A percentile compares a stretch with the other conserved stretches of the same genome.
Conservation (phyloP, 2,888 invertebrate species). For the Conomelus anceps region DNA sequence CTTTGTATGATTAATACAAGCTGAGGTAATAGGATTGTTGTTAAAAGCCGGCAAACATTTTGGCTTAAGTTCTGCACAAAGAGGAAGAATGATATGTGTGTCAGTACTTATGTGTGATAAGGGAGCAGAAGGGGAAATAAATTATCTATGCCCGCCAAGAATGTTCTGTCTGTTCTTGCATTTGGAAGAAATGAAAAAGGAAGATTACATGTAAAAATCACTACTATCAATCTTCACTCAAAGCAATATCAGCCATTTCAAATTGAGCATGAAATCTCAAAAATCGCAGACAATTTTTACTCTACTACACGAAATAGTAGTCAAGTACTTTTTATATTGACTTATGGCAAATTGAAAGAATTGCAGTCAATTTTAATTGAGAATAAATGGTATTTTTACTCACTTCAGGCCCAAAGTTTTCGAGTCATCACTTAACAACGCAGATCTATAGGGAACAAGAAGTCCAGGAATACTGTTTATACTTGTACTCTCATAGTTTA, state of each 20-base stretch:
- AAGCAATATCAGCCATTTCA: neutral
- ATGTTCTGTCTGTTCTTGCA: neutral
- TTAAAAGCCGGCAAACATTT: neutral
- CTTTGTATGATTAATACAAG: neutral
- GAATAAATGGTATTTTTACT: no score
- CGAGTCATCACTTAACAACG: no score
- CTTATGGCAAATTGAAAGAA: no score
- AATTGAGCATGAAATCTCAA: no score
- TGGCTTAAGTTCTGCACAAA: neutral
- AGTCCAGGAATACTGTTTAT: no score
- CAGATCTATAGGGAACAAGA: no score
- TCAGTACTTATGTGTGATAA: neutral
- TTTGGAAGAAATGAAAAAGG: neutral
- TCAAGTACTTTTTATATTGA: no score
- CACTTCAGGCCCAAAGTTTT: no score
- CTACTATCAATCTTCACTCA: neutral
- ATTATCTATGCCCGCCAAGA: neutral
- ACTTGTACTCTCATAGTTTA: no score
- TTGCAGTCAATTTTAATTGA: no score
- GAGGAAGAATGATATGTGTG: neutral
- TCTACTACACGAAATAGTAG: no score
- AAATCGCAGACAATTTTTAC: no score
- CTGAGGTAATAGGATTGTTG: neutral
- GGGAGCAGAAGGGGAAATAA: neutral
- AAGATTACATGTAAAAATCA: neutral